phyloP scores from a whole-genome alignment of 2,797 vertebrate genomes.

The Tangara arthus region DNA sequence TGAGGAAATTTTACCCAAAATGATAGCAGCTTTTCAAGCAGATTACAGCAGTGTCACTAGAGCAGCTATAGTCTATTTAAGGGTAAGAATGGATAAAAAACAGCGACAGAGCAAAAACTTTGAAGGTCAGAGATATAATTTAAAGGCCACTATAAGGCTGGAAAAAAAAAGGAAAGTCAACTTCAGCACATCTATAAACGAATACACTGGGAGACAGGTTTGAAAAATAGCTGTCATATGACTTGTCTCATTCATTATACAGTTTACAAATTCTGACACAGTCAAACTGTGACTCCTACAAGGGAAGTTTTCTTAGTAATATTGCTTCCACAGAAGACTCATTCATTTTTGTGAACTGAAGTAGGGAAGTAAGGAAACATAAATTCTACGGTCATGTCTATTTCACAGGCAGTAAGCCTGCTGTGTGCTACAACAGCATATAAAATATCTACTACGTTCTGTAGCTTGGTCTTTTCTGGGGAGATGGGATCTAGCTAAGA shows the following conservation, averaged over 20 bases:
- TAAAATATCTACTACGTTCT: not conserved
- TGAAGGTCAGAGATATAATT: not conserved
- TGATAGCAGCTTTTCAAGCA: not conserved
- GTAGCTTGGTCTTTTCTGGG: not conserved
- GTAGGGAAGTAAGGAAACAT: not conserved
- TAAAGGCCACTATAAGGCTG: not conserved
- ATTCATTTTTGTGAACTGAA: not conserved
- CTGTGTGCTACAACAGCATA: not conserved
- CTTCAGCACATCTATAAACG: not conserved
- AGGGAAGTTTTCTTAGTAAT: not conserved
- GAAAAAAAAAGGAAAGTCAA: not conserved
- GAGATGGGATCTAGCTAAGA: not conserved
- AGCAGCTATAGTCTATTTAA: not conserved
- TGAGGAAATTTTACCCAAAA: not conserved
- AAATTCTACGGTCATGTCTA: not conserved
- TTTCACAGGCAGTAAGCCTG: not conserved
- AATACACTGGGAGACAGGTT: not conserved
- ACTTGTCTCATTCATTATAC: not conserved
- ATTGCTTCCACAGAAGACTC: not conserved
- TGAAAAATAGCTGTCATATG: not conserved
- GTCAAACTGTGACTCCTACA: not conserved
- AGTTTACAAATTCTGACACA: not conserved
- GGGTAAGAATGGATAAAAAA: not conserved
- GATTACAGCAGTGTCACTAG: not conserved
- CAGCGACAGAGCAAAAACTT: not conserved